Conservation (phyloP, 92 coral and sea anemone species). For the Diadumene lineata region DNA sequence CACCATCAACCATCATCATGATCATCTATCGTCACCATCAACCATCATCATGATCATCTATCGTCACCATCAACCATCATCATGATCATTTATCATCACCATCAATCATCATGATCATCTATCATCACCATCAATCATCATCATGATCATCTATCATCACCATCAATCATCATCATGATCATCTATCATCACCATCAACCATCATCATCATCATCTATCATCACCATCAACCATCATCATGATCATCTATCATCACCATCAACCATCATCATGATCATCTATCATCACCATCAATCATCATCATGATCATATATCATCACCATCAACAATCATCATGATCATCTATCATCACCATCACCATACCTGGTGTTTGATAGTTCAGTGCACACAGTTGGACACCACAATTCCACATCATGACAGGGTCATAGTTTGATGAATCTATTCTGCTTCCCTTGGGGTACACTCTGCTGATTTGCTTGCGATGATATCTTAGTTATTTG, state of each 20-base stretch:
- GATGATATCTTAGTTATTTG: conserved; percentile 56
- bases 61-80: not conserved
- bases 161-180: not conserved
- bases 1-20: not conserved
- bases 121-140: too few species aligned
- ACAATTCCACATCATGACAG: conserved; percentile 87
- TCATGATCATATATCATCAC: conserved; percentile 7
- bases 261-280: not conserved
- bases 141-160: not conserved
- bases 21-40: not conserved
- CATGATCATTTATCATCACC: too few species aligned
- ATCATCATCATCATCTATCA: too few species aligned
- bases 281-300: not conserved
- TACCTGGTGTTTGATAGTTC: conserved; percentile 98
- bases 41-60: not conserved
- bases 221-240: too few species aligned
- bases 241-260: too few species aligned
- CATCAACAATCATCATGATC: too few species aligned
- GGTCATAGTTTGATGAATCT: conserved; percentile 97
- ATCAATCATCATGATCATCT: too few species aligned
- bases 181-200: not conserved
- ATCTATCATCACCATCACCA: not conserved
- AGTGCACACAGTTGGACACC: conserved; percentile 95
- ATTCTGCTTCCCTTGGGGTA: conserved; percentile 98
- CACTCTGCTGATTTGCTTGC: conserved; percentile 92